Evolutionary conservation across 2,797 vertebrate species (phyloP).

Genomic region (Morelia viridis): DNA sequence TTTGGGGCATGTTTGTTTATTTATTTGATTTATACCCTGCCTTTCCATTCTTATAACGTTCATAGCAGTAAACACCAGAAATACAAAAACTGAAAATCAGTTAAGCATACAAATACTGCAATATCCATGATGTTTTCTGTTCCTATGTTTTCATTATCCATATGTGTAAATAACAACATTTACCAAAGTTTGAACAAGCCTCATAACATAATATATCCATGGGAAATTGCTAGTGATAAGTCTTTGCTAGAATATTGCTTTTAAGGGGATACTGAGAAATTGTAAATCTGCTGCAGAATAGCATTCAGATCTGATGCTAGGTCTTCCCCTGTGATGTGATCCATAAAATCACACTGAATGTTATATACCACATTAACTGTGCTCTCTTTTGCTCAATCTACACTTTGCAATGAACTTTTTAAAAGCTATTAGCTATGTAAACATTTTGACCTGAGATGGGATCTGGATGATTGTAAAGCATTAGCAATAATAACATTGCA

Average conservation of each 20-base stretch:
- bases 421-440: conserved; percentile 42
- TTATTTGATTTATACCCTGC: background rate
- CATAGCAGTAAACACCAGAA: too few species aligned
- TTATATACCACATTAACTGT: background rate
- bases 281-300: conserved; percentile 50
- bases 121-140: background rate
- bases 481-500: conserved; percentile 49
- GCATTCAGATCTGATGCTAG: conserved; percentile 58
- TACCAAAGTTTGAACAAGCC: background rate
- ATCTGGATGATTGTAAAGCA: conserved; percentile 21
- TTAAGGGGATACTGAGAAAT: conserved; percentile 53
- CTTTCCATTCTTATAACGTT: too few species aligned
- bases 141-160: background rate
- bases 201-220: background rate
- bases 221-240: conserved; percentile 35
- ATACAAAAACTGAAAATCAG: too few species aligned
- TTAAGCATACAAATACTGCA: too few species aligned
- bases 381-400: conserved; percentile 37
- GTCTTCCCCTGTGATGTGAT: conserved; percentile 45
- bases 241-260: conserved; percentile 49
- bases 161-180: background rate
- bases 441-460: conserved; percentile 40
- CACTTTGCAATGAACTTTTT: conserved; percentile 50
- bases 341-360: conserved; percentile 47
- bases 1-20: background rate